phyloP scores from a whole-genome alignment of 2,113 vertebrate species.

The Geococcyx californianus region DNA sequence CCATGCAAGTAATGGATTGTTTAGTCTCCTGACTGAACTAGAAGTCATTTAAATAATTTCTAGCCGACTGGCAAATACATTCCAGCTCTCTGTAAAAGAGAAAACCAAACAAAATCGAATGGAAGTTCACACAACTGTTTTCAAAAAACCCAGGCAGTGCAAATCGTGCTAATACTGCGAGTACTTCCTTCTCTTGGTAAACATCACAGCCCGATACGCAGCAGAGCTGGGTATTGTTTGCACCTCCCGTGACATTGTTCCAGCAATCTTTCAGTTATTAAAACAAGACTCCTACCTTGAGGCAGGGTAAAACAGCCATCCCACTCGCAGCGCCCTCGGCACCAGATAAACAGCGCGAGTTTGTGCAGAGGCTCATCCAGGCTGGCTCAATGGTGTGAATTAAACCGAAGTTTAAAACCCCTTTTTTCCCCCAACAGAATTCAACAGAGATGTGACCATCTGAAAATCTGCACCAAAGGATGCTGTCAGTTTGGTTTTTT shows the following conservation, averaged over 20 bases:
- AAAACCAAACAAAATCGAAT: background rate
- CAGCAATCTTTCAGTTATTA: background rate
- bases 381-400: background rate
- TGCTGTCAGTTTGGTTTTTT: background rate
- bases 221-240: background rate
- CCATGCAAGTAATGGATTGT: background rate
- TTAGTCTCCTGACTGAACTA: background rate
- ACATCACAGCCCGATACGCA: background rate
- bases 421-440: background rate
- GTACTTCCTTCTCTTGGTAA: background rate
- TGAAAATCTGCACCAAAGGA: background rate
- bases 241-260: background rate
- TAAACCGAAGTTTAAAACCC: background rate
- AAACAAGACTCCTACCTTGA: conserved; percentile 50
- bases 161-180: background rate
- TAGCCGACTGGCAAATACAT: background rate
- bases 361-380: background rate
- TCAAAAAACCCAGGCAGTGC: background rate
- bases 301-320: conserved; percentile 70
- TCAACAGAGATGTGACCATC: background rate
- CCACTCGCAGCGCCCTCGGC: conserved; percentile 67
- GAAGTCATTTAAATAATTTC: background rate
- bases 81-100: background rate
- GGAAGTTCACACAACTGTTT: background rate
- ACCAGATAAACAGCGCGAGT: conserved; percentile 48